A percentile compares a stretch with the other conserved stretches of the same genome.
phyloP scores from a whole-genome alignment of 2,888 invertebrate species.

The Pollenia labialis region DNA sequence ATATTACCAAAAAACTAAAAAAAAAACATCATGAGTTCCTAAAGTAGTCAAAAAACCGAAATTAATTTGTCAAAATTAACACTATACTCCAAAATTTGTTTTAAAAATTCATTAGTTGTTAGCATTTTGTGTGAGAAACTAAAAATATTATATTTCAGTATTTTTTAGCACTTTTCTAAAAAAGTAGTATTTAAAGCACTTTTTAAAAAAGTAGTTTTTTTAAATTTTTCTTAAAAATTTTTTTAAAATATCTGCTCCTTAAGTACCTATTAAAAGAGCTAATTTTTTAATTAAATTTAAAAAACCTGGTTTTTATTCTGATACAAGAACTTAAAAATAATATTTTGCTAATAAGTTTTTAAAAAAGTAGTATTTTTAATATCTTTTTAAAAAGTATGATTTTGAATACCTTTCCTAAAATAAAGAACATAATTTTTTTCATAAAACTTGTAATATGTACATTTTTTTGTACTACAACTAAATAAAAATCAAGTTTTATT shows the following conservation, averaged over 20 bases:
- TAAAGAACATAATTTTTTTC: not conserved
- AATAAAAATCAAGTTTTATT: no score
- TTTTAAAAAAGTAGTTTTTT: no score
- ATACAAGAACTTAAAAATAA: no score
- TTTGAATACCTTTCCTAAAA: not conserved
- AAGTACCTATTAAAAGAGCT: no score
- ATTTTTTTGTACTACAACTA: not conserved
- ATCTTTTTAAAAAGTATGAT: not conserved
- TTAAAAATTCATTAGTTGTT: not conserved
- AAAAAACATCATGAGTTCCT: constrained; percentile 41
- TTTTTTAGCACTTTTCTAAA: no score
- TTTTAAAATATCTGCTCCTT: no score
- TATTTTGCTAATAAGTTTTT: no score
- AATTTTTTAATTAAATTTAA: no score
- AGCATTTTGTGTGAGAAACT: not conserved
- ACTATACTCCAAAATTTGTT: not conserved
- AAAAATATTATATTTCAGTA: not conserved
- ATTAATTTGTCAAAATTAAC: constrained; percentile 3
- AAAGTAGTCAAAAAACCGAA: constrained; percentile 17
- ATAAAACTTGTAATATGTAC: not conserved
- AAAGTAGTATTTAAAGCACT: no score
- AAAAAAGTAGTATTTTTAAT: not conserved
- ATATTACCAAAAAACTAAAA: constrained; percentile 2
- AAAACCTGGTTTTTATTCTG: no score
- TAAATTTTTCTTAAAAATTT: no score